phyloP scores from a whole-genome alignment of 2,113 vertebrate genomes.

The Labrus mixtus region DNA sequence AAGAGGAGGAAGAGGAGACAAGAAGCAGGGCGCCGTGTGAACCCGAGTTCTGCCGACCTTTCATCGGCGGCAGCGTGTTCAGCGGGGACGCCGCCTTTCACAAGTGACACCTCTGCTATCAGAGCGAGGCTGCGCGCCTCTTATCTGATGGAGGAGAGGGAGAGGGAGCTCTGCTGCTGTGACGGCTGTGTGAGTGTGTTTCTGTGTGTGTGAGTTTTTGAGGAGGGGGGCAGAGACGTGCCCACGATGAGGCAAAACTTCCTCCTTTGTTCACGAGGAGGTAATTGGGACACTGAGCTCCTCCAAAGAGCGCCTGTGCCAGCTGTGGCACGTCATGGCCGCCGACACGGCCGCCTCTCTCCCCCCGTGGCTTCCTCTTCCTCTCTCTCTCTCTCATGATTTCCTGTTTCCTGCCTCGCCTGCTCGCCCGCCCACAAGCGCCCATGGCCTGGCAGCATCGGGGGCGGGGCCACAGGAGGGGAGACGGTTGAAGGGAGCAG shows the following conservation, averaged over 20 bases:
- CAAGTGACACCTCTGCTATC: conserved; percentile 75
- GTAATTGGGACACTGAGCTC: conserved; percentile 74
- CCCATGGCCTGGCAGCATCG: conserved; percentile 38
- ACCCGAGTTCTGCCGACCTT: conserved; percentile 72
- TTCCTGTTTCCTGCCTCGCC: conserved; percentile 67
- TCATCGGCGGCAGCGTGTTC: conserved; percentile 66
- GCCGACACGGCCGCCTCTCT: conserved; percentile 16
- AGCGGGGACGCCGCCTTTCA: conserved; percentile 68
- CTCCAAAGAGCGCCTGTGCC: conserved; percentile 54
- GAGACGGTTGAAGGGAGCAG: conserved; percentile 55
- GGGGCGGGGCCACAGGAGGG: conserved; percentile 64
- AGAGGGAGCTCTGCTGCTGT: conserved; percentile 41
- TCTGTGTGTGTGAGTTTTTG: background rate
- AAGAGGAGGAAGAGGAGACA: conserved; percentile 48
- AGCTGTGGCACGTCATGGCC: conserved; percentile 55
- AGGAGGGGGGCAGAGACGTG: conserved; percentile 32
- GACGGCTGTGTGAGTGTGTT: conserved; percentile 18
- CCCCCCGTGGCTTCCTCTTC: conserved; percentile 63
- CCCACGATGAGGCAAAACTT: conserved; percentile 71
- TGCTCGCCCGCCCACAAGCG: conserved; percentile 51
- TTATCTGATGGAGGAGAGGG: conserved; percentile 64
- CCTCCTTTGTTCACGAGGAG: conserved; percentile 74
- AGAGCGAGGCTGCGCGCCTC: conserved; percentile 65
- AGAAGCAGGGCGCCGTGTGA: conserved; percentile 50
- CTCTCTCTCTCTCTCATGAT: conserved; percentile 45